Base-by-base conservation (phyloP, 2,113 vertebrate species). In the Eulemur macaco region DNA sequence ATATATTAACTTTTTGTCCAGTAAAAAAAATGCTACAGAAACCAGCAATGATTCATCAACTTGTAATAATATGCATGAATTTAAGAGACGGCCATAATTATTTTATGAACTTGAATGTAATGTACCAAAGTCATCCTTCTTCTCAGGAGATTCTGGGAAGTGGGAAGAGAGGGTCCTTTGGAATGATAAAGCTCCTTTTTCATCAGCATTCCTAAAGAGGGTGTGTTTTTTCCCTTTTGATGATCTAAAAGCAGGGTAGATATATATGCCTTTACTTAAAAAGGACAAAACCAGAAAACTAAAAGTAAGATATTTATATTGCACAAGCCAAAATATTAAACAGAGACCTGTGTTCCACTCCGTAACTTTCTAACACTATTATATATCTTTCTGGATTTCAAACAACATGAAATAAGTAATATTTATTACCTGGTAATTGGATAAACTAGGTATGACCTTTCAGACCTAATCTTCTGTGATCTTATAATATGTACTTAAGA, bases 1-100 rank as follows among this genome's bases (percentile, higher is more conserved):
- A 95, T 94, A 78, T 63, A 84, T 94, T 89, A 95, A 93, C 74
- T 23, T 91, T 96, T 92, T 77, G n/a, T 77, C 31, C 74, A 66
- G 56, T 86, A 83, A 66, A 96, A 96, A 95, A 93, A 80, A 12
- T 54, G 92, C 77, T 58, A 56, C 93, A 73, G 76, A 78, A 96
- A 97, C 17, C 68, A 95, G 52, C 47, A 68, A 73, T 96, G 96
- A 93, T 94, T 97, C 89, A 94, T 96, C 47, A 34, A 63, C 82
- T 76, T 89, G 37, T 80, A 97, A 96, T 85, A 89, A 96, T 82
- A 84, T 63, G 60, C 84, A 63, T 68, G 76, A 91, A 97, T 94
- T 86, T 76, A 77, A 74, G 27, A 63, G 86, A 93, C 66, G 39
- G 20, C 80, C 78, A 91, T 90, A 92, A 94, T 84, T 96, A 91